Evolutionary conservation across 2,113 vertebrate genomes (phyloP).

Genomic region (Tretioscincus oriximinensis): DNA sequence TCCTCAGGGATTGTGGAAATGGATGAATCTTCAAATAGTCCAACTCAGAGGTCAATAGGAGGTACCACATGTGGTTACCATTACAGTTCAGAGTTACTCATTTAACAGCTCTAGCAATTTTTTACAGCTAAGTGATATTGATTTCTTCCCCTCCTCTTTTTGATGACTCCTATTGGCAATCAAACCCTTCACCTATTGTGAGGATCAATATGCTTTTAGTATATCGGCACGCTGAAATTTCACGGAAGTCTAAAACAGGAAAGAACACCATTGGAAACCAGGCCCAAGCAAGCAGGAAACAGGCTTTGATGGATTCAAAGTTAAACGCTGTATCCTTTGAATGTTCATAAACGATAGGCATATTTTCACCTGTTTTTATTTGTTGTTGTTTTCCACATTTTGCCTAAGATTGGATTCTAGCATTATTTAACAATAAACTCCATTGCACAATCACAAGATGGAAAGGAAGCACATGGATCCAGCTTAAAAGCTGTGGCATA

Average conservation of each 20-base stretch:
- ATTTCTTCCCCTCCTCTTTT: background rate
- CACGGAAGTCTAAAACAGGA: background rate
- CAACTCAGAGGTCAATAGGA: conserved; percentile 4
- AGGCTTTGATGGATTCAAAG: background rate
- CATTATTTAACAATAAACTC: background rate
- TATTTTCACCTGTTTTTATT: background rate
- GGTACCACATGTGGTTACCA: background rate
- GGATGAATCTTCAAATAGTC: background rate
- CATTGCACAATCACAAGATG: background rate
- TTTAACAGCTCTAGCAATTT: conserved; percentile 6
- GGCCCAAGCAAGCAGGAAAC: background rate
- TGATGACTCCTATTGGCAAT: conserved; percentile 18
- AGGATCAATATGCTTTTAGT: conserved; percentile 16
- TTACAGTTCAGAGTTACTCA: background rate
- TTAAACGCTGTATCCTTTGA: background rate
- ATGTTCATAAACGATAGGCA: background rate
- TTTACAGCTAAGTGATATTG: conserved; percentile 6
- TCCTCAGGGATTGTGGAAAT: conserved; percentile 6
- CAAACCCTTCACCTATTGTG: background rate
- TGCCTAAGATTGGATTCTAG: background rate
- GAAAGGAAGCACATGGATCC: background rate
- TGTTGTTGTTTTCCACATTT: background rate
- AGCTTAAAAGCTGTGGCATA: background rate
- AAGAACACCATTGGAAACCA: background rate
- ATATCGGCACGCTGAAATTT: conserved; percentile 4